Evolutionary conservation across 2,113 vertebrate genomes (phyloP).

Genomic region (Pelodiscus sinensis): DNA sequence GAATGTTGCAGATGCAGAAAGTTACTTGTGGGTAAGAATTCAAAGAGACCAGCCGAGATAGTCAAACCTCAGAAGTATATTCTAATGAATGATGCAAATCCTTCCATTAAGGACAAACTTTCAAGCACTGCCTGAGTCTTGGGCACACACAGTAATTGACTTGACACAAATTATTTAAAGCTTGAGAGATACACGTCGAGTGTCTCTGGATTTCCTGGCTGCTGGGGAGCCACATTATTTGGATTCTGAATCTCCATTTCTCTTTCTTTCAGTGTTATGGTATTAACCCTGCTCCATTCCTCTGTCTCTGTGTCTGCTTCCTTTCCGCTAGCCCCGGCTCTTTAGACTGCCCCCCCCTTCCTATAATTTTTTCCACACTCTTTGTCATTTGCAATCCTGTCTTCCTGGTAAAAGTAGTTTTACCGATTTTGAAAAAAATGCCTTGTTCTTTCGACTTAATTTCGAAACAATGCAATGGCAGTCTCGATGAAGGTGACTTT

Average conservation of each 20-base stretch:
- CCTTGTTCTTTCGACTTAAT: too few relatives aligned
- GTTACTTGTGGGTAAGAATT: neutral
- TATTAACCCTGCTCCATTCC: neutral
- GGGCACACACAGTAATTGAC: neutral
- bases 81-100: neutral
- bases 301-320: neutral
- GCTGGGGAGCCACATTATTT: neutral
- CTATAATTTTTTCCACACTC: neutral
- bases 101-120: neutral
- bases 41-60: neutral
- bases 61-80: neutral
- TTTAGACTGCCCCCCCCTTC: neutral
- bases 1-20: neutral
- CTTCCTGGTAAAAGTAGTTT: too few relatives aligned
- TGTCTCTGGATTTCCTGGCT: neutral
- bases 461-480: too few relatives aligned
- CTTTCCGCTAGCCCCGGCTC: neutral
- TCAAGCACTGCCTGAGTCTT: neutral
- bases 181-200: neutral
- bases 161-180: slow-evolving; percentile 1
- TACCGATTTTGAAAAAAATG: too few relatives aligned
- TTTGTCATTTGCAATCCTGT: neutral
- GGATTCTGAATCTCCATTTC: neutral
- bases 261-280: neutral
- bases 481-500: too few relatives aligned